Evolutionary conservation across 2,888 invertebrate species (phyloP).

Genomic region (Aelia acuminata): DNA sequence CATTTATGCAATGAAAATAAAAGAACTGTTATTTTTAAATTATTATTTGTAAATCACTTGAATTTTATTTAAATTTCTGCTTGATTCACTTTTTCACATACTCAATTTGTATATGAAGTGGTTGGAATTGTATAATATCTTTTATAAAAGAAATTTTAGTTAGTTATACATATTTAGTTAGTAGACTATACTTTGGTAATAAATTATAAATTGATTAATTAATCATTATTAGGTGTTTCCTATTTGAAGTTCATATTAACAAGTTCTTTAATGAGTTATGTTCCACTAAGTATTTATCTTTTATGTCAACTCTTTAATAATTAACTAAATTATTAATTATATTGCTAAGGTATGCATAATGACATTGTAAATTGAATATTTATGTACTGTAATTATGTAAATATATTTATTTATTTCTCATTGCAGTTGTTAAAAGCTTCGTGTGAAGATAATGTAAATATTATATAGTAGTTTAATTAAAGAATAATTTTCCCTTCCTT

Average conservation of each 20-base stretch:
- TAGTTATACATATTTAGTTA: background rate
- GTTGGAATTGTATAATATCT: background rate
- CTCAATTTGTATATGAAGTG: background rate
- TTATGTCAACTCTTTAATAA: background rate
- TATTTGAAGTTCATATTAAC: background rate
- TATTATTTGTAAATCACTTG: slow-evolving; percentile 17
- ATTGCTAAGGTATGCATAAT: background rate
- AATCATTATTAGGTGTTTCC: background rate
- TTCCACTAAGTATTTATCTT: background rate
- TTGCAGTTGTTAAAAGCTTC: background rate
- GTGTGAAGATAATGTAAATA: slow-evolving; percentile 13
- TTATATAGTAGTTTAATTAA: background rate
- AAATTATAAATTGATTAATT: background rate
- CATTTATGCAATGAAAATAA: slow-evolving; percentile 61
- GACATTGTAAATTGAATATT: background rate
- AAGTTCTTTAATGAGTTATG: background rate
- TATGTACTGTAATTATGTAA: slow-evolving; percentile 30
- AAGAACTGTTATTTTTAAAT: background rate
- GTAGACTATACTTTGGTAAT: background rate
- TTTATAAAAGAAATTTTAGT: background rate
- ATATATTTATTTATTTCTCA: slow-evolving; percentile 36
- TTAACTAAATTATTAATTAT: background rate
- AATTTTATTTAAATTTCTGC: background rate
- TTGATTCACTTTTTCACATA: background rate
- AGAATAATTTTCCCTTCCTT: background rate